Percentiles rank a stretch among this genome's conserved stretches.
phyloP scores from a whole-genome alignment of 1,140 invertebrate species.

The Cotesia chilonis region DNA sequence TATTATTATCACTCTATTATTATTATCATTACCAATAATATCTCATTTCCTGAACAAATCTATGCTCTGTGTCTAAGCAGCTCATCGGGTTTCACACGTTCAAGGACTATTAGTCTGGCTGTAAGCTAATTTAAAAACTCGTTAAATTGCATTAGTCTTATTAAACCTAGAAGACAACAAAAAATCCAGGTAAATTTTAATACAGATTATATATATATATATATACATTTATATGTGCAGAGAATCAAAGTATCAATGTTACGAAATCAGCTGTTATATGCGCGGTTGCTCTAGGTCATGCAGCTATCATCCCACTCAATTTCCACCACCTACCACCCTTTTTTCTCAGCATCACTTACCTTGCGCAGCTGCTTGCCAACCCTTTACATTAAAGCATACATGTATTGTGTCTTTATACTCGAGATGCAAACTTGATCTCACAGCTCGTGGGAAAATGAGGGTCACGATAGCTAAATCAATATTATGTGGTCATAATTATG shows the following conservation, averaged over 20 bases:
- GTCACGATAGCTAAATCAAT: too few relatives aligned
- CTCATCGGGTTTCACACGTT: too few relatives aligned
- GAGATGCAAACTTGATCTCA: too few relatives aligned
- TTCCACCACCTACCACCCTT: too few relatives aligned
- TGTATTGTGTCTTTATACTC: too few relatives aligned
- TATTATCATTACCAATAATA: not conserved
- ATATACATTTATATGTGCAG: not conserved
- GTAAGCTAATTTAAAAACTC: not conserved
- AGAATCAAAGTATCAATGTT: not conserved
- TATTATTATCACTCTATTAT: not conserved
- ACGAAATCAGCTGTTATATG: conserved; percentile 20
- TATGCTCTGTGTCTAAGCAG: not conserved
- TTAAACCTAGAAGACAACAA: too few relatives aligned
- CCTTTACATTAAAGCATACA: not conserved
- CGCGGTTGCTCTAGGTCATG: conserved; percentile 18
- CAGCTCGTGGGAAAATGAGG: too few relatives aligned
- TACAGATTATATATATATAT: too few relatives aligned
- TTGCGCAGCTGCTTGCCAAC: conserved; percentile 18
- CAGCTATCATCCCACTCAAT: not conserved
- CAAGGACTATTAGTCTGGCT: not conserved
- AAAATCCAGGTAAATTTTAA: too few relatives aligned
- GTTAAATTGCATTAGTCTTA: not conserved
- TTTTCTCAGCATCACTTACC: too few relatives aligned
- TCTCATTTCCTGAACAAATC: not conserved
- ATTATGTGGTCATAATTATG: too few relatives aligned